Evolutionary conservation across 2,888 invertebrate species (phyloP).

Genomic region (Meteorus colon): DNA sequence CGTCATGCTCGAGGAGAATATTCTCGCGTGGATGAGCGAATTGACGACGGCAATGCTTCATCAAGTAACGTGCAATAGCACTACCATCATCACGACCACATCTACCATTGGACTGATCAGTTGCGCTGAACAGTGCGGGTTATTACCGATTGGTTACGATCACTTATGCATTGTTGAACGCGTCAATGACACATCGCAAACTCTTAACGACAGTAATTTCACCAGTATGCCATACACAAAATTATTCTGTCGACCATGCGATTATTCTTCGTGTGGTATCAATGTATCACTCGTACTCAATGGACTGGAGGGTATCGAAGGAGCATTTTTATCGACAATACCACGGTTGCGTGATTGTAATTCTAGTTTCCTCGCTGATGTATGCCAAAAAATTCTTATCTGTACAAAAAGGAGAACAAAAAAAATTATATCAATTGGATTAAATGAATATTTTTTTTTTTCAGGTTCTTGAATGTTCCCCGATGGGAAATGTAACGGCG

Average conservation of each 20-base stretch:
- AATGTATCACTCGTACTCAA: conserved; percentile 62
- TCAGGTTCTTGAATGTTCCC: conserved; percentile 61
- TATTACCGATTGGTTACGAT: conserved; percentile 55
- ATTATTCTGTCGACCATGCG: conserved; percentile 61
- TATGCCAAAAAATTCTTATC: conserved; percentile 36
- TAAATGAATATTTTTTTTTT: conserved; percentile 6
- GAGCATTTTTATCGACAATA: conserved; percentile 61
- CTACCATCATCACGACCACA: neutral
- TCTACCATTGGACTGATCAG: conserved; percentile 34
- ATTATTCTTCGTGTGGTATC: conserved; percentile 56
- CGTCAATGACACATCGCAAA: conserved; percentile 35
- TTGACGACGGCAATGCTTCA: conserved; percentile 58
- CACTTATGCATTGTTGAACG: conserved; percentile 57
- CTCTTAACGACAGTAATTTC: conserved; percentile 32
- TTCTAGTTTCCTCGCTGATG: conserved; percentile 51
- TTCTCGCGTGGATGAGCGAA: conserved; percentile 58
- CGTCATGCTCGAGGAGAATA: conserved; percentile 52
- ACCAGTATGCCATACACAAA: conserved; percentile 53
- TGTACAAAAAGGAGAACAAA: neutral
- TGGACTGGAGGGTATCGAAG: conserved; percentile 61
- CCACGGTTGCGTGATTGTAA: conserved; percentile 59
- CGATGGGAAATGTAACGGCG: conserved; percentile 49
- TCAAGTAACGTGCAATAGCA: conserved; percentile 59
- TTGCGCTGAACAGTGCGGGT: conserved; percentile 56
- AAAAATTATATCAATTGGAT: neutral